These are phyloP conservation scores for Urocolius indicus DNA, from an alignment of 2,113 vertebrate genomes.

Conservation along the genomic window DNA sequence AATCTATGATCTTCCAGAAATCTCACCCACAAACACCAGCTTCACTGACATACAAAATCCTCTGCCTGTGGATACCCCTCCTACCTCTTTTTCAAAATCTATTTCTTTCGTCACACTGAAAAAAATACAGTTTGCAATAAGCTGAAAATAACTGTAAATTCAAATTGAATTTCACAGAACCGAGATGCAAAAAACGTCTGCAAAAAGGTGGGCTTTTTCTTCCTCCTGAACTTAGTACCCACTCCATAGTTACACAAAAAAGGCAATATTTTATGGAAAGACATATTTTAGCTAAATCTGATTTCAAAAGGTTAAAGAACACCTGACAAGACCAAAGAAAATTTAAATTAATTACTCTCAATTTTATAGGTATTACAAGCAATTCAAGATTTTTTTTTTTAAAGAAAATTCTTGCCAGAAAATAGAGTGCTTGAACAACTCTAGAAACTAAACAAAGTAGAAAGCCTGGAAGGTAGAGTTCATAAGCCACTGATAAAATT, in stretches of 20 bases:
- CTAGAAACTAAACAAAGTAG: neutral
- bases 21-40: neutral
- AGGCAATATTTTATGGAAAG: neutral
- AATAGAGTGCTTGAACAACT: neutral
- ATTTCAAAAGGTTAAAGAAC: neutral
- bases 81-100: neutral
- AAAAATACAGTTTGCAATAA: neutral
- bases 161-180: neutral
- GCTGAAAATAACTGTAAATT: neutral
- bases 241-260: neutral
- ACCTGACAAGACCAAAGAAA: neutral
- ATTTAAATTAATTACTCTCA: neutral
- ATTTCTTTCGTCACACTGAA: neutral
- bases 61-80: neutral
- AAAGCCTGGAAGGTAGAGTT: neutral
- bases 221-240: neutral
- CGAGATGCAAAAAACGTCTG: neutral
- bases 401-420: neutral
- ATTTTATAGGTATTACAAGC: neutral
- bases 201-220: neutral
- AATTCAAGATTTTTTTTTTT: neutral
- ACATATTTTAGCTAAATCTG: neutral
- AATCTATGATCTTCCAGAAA: neutral
- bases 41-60: neutral
- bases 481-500: neutral